These are phyloP conservation scores for Gypaetus barbatus DNA, from an alignment of 2,797 vertebrate genomes.

Conservation along the genomic window DNA sequence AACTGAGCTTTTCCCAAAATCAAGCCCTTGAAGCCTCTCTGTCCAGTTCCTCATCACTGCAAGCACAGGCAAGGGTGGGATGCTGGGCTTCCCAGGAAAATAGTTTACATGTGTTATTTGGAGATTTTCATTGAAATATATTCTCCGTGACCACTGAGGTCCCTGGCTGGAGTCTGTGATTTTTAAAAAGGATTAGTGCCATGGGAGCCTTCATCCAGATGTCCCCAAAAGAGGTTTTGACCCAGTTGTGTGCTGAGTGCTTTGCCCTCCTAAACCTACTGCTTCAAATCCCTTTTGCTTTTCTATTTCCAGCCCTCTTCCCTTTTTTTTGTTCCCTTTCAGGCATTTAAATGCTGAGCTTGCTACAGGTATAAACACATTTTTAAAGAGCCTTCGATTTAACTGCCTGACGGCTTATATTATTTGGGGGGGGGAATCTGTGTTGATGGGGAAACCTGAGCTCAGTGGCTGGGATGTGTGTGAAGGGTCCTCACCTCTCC, in stretches of 20 bases:
- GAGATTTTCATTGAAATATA: background rate
- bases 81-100: background rate
- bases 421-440: background rate
- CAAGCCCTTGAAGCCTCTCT: background rate
- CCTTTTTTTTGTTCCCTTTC: background rate
- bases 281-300: constrained; percentile 13
- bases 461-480: background rate
- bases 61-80: background rate
- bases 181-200: constrained; percentile 26
- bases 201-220: background rate
- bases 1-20: background rate
- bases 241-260: background rate
- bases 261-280: background rate
- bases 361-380: background rate
- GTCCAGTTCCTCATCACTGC: accelerated
- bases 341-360: constrained; percentile 32
- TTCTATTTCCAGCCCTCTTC: background rate
- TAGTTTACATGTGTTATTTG: background rate
- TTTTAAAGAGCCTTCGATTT: constrained; percentile 14
- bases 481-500: background rate
- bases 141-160: background rate
- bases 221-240: background rate
- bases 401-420: background rate
- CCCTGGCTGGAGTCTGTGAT: background rate
- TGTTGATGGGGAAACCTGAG: background rate